phyloP scores from a whole-genome alignment of 2,113 vertebrate species.

The Phalacrocorax carbo region DNA sequence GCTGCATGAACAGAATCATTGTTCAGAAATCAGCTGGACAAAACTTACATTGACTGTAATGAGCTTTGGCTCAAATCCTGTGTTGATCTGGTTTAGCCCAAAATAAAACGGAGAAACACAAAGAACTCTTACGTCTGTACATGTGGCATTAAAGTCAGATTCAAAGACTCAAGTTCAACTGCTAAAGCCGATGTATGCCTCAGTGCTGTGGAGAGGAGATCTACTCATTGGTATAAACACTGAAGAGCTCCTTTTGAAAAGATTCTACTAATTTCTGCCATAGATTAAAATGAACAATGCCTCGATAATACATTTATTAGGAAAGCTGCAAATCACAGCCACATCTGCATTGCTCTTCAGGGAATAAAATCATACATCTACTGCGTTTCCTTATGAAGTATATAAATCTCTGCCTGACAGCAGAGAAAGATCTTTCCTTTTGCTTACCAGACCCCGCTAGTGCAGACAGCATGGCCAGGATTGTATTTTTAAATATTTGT shows the following conservation, averaged over 20 bases:
- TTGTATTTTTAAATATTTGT: background rate
- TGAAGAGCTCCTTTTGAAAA: background rate
- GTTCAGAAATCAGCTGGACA: background rate
- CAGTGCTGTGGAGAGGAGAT: background rate
- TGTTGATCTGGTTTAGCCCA: conserved; percentile 36
- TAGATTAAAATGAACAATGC: background rate
- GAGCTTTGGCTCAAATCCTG: conserved; percentile 43
- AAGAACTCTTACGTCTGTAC: background rate
- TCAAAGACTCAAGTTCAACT: background rate
- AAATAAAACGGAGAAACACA: background rate
- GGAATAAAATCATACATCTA: background rate
- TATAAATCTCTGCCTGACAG: background rate
- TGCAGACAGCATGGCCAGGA: background rate
- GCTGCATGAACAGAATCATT: background rate
- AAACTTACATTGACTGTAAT: conserved; percentile 14
- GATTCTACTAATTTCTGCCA: background rate
- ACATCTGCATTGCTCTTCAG: background rate
- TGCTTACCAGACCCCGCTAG: background rate
- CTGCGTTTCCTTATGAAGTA: background rate
- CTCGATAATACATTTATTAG: background rate
- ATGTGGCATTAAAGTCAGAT: background rate
- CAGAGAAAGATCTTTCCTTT: background rate
- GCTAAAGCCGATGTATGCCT: background rate
- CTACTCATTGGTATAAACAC: background rate
- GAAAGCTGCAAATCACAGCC: background rate